These are phyloP conservation scores for Tyrophagus putrescentiae DNA, from an alignment of 1,140 invertebrate species.

Conservation along the genomic window DNA sequence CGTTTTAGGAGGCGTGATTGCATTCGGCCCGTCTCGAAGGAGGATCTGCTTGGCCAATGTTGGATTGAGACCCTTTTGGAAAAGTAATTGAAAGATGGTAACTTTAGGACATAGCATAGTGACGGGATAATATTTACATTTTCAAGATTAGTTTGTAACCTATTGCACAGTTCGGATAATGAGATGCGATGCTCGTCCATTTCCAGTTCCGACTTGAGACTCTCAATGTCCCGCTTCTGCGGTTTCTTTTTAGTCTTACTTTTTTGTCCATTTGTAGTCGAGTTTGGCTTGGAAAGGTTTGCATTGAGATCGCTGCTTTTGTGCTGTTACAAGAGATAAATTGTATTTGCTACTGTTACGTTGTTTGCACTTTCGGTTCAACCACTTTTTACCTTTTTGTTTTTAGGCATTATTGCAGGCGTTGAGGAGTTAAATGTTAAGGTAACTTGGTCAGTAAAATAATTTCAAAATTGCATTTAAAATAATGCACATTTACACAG, in stretches of 20 bases:
- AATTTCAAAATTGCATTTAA: too few relatives aligned
- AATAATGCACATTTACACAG: too few relatives aligned
- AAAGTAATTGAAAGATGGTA: not conserved
- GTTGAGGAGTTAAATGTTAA: too few relatives aligned
- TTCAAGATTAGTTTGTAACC: constrained; percentile 86
- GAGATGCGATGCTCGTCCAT: constrained; percentile 86
- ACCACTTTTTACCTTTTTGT: too few relatives aligned
- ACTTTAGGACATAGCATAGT: not conserved
- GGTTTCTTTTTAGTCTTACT: not conserved
- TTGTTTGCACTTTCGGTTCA: too few relatives aligned
- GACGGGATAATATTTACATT: constrained; percentile 41
- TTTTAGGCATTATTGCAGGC: too few relatives aligned
- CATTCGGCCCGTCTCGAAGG: constrained; percentile 55
- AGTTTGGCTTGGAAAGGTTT: not conserved
- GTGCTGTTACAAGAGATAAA: too few relatives aligned
- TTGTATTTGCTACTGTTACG: too few relatives aligned
- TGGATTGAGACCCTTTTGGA: constrained; percentile 24
- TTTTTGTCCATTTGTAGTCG: not conserved
- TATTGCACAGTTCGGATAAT: constrained; percentile 84
- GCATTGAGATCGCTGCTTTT: not conserved
- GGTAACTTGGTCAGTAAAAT: too few relatives aligned
- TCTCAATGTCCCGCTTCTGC: constrained; percentile 20
- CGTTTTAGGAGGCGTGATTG: constrained; percentile 43
- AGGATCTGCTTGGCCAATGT: constrained; percentile 58
- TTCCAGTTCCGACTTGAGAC: constrained; percentile 21